Conservation (phyloP, 2,797 vertebrate species). For the Poeciliopsis paucimaculata region DNA sequence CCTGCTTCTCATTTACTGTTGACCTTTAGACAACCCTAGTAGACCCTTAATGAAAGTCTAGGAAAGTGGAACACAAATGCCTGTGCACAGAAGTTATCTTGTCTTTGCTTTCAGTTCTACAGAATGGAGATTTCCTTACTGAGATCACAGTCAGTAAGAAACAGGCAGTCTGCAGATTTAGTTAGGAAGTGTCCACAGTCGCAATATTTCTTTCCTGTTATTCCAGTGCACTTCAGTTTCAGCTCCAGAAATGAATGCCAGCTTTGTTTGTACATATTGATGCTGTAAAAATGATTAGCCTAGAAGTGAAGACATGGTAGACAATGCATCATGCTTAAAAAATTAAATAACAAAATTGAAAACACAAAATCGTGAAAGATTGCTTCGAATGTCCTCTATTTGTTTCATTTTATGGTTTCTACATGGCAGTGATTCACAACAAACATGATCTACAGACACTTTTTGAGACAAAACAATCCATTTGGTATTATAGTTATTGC, state of each 20-base stretch:
- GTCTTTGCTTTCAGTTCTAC: slow-evolving; percentile 47
- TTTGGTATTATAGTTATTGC: background rate
- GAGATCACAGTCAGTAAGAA: slow-evolving; percentile 79
- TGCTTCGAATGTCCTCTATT: background rate
- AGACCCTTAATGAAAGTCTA: slow-evolving; percentile 47
- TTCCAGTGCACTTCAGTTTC: slow-evolving; percentile 14
- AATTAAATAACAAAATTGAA: background rate
- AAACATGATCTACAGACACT: background rate
- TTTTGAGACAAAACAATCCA: background rate
- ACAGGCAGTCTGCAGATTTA: slow-evolving; percentile 29
- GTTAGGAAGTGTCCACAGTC: slow-evolving; percentile 25
- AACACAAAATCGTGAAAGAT: background rate
- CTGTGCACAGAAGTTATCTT: slow-evolving; percentile 17
- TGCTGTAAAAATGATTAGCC: background rate
- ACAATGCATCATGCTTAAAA: background rate
- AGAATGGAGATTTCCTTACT: slow-evolving; percentile 44
- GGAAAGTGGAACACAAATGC: slow-evolving; percentile 14
- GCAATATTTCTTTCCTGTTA: slow-evolving; percentile 17
- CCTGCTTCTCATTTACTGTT: slow-evolving; percentile 23
- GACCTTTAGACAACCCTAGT: slow-evolving; percentile 41
- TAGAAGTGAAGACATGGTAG: background rate
- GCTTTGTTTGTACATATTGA: slow-evolving; percentile 7
- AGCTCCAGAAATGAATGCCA: background rate
- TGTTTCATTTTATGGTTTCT: background rate
- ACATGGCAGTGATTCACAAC: background rate